phyloP scores from a whole-genome alignment of 2,113 vertebrate genomes.

The Corythoichthys haematopterus region DNA sequence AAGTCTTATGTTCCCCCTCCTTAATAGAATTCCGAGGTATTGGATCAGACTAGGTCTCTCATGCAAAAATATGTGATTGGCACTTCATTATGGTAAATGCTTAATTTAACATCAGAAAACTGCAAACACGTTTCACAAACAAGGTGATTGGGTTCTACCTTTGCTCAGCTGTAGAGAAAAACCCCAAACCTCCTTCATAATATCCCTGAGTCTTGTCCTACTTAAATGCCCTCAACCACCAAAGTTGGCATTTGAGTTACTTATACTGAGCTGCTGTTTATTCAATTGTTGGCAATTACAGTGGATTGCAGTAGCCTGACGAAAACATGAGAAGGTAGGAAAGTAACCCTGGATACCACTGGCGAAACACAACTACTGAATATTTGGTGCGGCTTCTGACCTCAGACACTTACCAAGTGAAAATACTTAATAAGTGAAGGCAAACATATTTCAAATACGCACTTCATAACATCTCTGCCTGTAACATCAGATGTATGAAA shows the following conservation, averaged over 20 bases:
- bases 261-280: conserved; percentile 25
- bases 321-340: conserved; percentile 16
- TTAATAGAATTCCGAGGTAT: no score
- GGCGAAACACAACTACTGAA: conserved; percentile 9
- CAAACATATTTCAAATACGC: conserved; percentile 1
- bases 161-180: conserved; percentile 45
- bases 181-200: conserved; percentile 21
- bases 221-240: conserved; percentile 8
- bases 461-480: not conserved
- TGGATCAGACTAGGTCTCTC: no score
- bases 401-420: not conserved
- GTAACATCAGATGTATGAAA: not conserved
- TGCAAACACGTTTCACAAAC: conserved; percentile 34
- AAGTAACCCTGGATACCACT: conserved; percentile 12
- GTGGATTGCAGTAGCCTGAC: conserved; percentile 18
- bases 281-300: conserved; percentile 31
- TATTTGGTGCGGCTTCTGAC: not conserved
- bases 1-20: no score
- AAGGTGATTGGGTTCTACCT: conserved; percentile 32
- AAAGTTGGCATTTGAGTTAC: conserved; percentile 24
- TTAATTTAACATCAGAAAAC: conserved; percentile 27
- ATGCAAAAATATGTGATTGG: no score
- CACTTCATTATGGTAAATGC: not conserved
- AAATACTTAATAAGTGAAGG: conserved; percentile 8
- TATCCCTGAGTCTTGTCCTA: conserved; percentile 17